Evolutionary conservation across 1,140 invertebrate species (phyloP), one percentile per base, ranked within the genome.

Genomic region (Drosophila saltans): DNA sequence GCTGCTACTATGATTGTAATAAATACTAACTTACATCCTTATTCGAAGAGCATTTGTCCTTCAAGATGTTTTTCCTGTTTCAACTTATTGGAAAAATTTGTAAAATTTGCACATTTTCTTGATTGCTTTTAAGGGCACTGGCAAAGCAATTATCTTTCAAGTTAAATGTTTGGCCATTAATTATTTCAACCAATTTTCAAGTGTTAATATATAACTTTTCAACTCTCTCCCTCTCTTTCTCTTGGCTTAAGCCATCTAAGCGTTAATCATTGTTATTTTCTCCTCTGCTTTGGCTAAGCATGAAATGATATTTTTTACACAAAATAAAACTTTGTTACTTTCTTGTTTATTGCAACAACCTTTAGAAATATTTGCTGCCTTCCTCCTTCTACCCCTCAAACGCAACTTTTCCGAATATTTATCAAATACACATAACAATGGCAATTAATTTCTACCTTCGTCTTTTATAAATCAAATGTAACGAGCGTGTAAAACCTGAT

Each of bases 391-490:
- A 4, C 43, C 16, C 43, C 16, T 16, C 0, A 10, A 1, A 3
- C 24, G 2, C 6, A 10, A 26, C 21, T 48, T 48, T 21, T 16
- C 11, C 7, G 56, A 39, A 59, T 36, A 59, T 90, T 85, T 85
- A 90, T 90, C 85, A 90, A 90, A 66, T 24, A 33, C 33, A 60
- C 85, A 81, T 80, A 85, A 90, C 85, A 90, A 85, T 69, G 85
- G 85, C 85, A 90, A 90, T 90, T 90, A 90, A 90, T 90, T 90
- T 90, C 72, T 81, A 76, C 72, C 69, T 67, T 76, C 57, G 84
- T 90, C 75, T 89, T 89, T 89, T 89, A 89, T 89, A 89, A 89
- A 89, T 90, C 84, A 89, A 89, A 89, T 85, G 85, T 89, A 89
- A 89, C 84, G 85, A 89, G 84, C 84, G 84, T 89, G 85, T 90